Percentiles rank a stretch among this genome's conserved stretches.
These are phyloP conservation scores for Aphodius sticticus DNA, from an alignment of 2,888 invertebrate genomes.

Conservation along the genomic window DNA sequence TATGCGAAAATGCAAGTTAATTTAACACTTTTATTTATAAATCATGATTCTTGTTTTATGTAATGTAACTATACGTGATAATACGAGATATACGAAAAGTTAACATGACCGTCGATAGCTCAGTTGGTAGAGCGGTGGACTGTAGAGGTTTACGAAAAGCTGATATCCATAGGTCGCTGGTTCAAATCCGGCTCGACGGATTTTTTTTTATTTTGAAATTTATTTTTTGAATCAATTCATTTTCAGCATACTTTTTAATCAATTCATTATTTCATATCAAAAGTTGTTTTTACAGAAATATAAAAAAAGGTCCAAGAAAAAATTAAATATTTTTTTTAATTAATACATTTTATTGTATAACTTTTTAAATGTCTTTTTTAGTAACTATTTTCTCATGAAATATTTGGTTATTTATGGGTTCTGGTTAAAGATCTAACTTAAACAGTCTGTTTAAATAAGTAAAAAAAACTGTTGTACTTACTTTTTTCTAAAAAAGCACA, in stretches of 20 bases:
- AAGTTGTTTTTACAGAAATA: neutral
- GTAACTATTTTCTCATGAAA: too few relatives aligned
- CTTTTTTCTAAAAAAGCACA: neutral
- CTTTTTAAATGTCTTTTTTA: too few relatives aligned
- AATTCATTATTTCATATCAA: neutral
- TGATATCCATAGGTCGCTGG: constrained; percentile 73
- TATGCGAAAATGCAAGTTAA: too few relatives aligned
- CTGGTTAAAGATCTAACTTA: too few relatives aligned
- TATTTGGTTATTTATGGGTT: too few relatives aligned
- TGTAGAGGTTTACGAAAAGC: constrained; percentile 47
- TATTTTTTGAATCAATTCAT: constrained; percentile 1
- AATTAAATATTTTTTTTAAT: too few relatives aligned
- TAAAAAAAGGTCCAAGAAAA: too few relatives aligned
- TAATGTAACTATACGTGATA: neutral
- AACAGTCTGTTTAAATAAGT: too few relatives aligned
- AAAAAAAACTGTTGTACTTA: neutral
- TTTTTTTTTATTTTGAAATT: constrained; percentile 41
- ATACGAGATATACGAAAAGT: constrained; percentile 5
- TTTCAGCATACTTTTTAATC: neutral
- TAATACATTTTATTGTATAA: too few relatives aligned
- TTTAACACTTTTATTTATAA: too few relatives aligned
- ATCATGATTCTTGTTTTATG: neutral
- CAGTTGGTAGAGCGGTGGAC: constrained; percentile 59
- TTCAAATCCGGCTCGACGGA: constrained; percentile 75
- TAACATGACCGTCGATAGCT: constrained; percentile 54